Evolutionary conservation across 1,140 invertebrate species (phyloP).

Genomic region (Glossosoma conforme): DNA sequence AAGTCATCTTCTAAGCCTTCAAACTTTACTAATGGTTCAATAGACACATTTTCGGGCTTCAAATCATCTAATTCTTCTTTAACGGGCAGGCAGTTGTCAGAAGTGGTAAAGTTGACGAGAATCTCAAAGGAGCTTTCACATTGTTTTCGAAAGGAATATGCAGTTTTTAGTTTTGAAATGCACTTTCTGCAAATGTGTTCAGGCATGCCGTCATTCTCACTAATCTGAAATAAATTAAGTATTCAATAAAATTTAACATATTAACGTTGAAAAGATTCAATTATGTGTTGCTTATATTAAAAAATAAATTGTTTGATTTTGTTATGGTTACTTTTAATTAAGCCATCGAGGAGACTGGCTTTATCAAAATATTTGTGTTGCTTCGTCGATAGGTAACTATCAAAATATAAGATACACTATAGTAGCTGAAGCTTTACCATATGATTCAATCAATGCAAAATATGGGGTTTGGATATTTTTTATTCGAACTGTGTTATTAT

Average conservation of each 20-base stretch:
- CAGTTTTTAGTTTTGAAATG: slow-evolving; percentile 19
- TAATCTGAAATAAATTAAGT: slow-evolving; percentile 31
- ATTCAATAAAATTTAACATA: too few relatives aligned
- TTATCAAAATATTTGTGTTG: background rate
- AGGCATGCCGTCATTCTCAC: slow-evolving; percentile 28
- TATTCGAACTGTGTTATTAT: too few relatives aligned
- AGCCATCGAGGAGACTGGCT: background rate
- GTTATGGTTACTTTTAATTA: background rate
- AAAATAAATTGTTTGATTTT: background rate
- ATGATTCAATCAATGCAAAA: too few relatives aligned
- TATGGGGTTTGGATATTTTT: too few relatives aligned
- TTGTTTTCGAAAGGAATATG: slow-evolving; percentile 26
- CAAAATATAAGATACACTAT: too few relatives aligned
- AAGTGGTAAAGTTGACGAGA: slow-evolving; percentile 4
- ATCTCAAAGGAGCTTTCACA: slow-evolving; percentile 20
- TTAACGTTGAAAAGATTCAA: background rate
- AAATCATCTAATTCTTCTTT: background rate
- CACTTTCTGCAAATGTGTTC: slow-evolving; percentile 26
- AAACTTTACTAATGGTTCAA: background rate
- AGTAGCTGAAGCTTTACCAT: too few relatives aligned
- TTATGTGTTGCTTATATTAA: background rate
- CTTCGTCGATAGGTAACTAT: background rate
- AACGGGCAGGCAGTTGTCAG: background rate
- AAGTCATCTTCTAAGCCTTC: slow-evolving; percentile 7
- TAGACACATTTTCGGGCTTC: background rate